These are phyloP conservation scores for Paramormyrops kingsleyae DNA, from an alignment of 2,113 vertebrate species.

Conservation along the genomic window DNA sequence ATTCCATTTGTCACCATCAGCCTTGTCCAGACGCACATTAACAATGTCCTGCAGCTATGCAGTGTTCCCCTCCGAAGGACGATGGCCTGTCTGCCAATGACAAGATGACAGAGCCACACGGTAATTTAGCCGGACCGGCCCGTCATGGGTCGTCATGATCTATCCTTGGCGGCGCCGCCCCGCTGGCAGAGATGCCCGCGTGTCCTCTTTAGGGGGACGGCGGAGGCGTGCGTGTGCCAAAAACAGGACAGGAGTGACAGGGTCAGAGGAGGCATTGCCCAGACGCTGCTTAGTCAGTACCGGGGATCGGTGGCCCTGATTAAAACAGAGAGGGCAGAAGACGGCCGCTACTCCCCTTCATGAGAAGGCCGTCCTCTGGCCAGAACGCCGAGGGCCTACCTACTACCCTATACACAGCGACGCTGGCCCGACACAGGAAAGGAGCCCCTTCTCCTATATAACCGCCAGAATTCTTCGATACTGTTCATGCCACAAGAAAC, in stretches of 20 bases:
- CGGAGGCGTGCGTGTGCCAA: conserved; percentile 80
- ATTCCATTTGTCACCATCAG: conserved; percentile 35
- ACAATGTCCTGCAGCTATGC: conserved; percentile 15
- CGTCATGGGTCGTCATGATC: conserved; percentile 91
- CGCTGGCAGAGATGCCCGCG: conserved; percentile 76
- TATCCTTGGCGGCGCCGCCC: conserved; percentile 79
- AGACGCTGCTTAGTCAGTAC: not conserved
- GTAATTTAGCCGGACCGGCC: conserved; percentile 83
- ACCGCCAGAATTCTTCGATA: not conserved
- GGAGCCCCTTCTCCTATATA: not conserved
- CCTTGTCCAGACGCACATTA: conserved; percentile 28
- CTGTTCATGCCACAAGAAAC: not conserved
- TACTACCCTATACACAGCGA: not conserved
- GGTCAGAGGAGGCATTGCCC: conserved; percentile 70
- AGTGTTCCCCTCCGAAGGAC: conserved; percentile 61
- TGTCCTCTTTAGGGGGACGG: conserved; percentile 71
- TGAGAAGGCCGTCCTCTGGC: not conserved
- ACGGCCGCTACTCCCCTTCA: not conserved
- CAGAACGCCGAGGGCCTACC: not conserved
- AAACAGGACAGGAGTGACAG: conserved; percentile 52
- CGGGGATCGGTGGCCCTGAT: not conserved
- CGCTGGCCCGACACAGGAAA: not conserved
- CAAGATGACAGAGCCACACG: conserved; percentile 77
- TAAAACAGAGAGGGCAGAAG: not conserved
- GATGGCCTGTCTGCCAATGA: conserved; percentile 69